Evolutionary conservation across 1,140 invertebrate genomes (phyloP).

Genomic region (Diorhabda sublineata): DNA sequence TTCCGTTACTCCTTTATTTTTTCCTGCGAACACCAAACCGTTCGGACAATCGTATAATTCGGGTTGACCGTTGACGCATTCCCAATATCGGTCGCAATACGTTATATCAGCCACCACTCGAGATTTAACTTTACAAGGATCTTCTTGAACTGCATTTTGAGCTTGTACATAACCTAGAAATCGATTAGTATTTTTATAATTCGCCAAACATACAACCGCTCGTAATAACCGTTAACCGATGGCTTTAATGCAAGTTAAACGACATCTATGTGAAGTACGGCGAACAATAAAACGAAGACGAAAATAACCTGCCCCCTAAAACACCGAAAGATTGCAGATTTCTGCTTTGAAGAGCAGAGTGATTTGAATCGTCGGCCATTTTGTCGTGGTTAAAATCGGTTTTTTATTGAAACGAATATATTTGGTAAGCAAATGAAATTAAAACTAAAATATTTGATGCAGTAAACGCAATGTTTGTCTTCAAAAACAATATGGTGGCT

Average conservation of each 20-base stretch:
- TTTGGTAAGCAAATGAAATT: too few species aligned
- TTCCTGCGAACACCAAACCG: constrained; percentile 83
- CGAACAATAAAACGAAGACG: neutral
- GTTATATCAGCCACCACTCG: constrained; percentile 70
- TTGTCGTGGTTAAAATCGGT: too few species aligned
- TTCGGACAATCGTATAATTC: constrained; percentile 87
- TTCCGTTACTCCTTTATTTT: constrained; percentile 78
- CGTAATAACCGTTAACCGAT: neutral
- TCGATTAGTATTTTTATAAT: neutral
- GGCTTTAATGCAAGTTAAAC: too few species aligned
- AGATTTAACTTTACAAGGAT: constrained; percentile 73
- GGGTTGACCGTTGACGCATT: constrained; percentile 71
- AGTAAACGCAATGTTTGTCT: too few species aligned
- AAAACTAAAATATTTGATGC: too few species aligned
- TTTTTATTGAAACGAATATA: too few species aligned
- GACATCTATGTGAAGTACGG: neutral
- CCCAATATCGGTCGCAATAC: constrained; percentile 86
- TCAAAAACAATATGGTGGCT: too few species aligned
- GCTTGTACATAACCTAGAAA: constrained; percentile 36
- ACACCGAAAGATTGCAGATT: neutral
- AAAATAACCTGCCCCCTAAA: neutral
- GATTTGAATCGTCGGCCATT: neutral
- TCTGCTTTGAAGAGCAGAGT: neutral
- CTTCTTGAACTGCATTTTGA: constrained; percentile 56
- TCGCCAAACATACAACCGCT: neutral